Conservation (phyloP, 1,140 invertebrate species). For the Pteromalus puparum region DNA sequence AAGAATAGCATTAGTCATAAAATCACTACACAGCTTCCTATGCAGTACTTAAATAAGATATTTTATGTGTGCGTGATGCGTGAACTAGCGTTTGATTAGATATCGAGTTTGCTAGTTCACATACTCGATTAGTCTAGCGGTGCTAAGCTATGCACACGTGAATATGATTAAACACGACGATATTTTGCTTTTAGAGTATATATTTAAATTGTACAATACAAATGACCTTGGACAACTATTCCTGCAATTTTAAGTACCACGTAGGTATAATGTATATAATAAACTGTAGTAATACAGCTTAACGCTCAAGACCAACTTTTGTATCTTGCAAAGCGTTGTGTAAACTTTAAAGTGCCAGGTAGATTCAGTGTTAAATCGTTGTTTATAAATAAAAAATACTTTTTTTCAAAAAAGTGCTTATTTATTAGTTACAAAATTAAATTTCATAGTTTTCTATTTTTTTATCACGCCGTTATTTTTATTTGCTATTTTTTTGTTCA, state of each 20-base stretch:
- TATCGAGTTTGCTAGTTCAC: neutral
- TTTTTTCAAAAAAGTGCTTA: constrained; percentile 18
- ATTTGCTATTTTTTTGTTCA: constrained; percentile 5
- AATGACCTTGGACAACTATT: neutral
- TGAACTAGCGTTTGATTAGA: neutral
- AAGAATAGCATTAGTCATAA: neutral
- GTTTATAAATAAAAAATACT: constrained; percentile 29
- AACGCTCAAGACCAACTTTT: constrained; percentile 34
- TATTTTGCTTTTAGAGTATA: neutral
- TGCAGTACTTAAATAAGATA: constrained; percentile 14
- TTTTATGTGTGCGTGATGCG: neutral
- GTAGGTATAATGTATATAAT: neutral
- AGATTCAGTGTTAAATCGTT: constrained; percentile 20
- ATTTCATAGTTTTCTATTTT: constrained; percentile 34
- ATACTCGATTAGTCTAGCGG: neutral
- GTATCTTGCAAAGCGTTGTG: constrained; percentile 17
- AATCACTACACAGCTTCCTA: neutral
- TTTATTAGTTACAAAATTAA: constrained; percentile 15
- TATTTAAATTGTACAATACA: constrained; percentile 33
- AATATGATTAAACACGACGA: neutral
- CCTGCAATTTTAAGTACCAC: neutral
- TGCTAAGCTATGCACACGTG: neutral
- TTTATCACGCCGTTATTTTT: neutral
- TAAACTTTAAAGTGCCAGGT: constrained; percentile 23
- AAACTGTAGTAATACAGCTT: neutral